Evolutionary conservation across 2,888 invertebrate genomes (phyloP), one percentile per base, ranked within the genome.

Genomic region (Morpho deidamia): DNA sequence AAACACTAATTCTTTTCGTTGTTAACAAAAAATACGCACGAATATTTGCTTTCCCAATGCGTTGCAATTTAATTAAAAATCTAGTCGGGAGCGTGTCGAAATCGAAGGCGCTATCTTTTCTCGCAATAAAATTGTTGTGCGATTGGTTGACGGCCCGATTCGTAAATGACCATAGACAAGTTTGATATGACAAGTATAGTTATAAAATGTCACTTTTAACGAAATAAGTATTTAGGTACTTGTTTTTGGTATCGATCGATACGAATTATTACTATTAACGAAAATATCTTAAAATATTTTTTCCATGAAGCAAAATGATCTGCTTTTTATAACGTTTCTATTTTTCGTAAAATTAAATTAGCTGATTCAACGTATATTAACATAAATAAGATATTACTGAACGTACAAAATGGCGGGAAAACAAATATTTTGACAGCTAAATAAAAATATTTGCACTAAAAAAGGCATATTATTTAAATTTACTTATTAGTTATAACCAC

Each of bases 11-110:
- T 53, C 11, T 12, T 44, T 51, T 49, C 38, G 9, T 45, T 69
- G 58, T 64, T 59, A 61, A 66, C 63, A 40, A 40, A 42, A 59
- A 53, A 63, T 41, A 42, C 54, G 47, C 47, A 55, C 46, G 42
- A n/a, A 32, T 9, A 40, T 44, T 12, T 47, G 51, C 52, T 45
- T 51, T 46, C 42, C 53, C 46, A 41, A 45, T 34, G 35, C 23
- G 32, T 48, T 40, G 42, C 34, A 10, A 45, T 42, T 38, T 53
- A 33, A 34, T 51, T 53, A 35, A 14, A 37, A 8, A 23, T 58
- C 38, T 43, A 40, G 12, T 56, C 43, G 49, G 32, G 33, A 50
- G 40, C 44, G 47, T 53, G 41, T 56, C 56, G 53, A 48, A 49
- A 43, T 56, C 53, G 51, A 10, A 46, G 38, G 42, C 43, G 54